Percentiles rank a stretch among this genome's conserved stretches.
Conservation (phyloP, 2,888 invertebrate species). For the Muschampia plurimacula region DNA sequence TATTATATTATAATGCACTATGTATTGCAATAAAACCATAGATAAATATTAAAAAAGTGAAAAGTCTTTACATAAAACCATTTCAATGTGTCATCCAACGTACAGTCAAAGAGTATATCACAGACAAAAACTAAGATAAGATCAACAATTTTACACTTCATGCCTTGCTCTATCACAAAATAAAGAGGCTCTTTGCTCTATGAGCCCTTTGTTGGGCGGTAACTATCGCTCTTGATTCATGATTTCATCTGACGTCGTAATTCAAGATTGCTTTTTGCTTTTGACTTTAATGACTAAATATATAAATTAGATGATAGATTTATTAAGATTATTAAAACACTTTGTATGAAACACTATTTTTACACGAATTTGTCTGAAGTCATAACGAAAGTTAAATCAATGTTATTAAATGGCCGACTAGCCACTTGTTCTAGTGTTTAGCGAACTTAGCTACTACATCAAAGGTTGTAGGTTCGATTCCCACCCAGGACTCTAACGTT, state of each 20-base stretch:
- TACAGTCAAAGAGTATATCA: too few relatives aligned
- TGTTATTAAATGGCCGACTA: too few relatives aligned
- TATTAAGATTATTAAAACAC: background rate
- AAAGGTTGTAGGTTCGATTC: too few relatives aligned
- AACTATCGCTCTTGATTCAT: constrained; percentile 60
- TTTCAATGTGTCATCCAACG: constrained; percentile 50
- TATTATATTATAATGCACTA: too few relatives aligned
- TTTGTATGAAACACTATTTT: background rate
- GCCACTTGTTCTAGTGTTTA: too few relatives aligned
- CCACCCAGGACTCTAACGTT: too few relatives aligned
- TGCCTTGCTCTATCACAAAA: constrained; percentile 20
- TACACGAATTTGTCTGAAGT: too few relatives aligned
- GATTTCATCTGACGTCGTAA: constrained; percentile 62
- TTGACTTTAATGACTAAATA: constrained; percentile 57
- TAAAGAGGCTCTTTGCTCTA: constrained; percentile 17
- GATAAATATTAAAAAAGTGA: background rate
- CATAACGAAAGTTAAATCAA: too few relatives aligned
- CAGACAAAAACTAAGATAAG: constrained; percentile 63
- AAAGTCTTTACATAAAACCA: background rate
- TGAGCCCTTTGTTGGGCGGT: constrained; percentile 65
- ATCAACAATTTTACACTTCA: constrained; percentile 75
- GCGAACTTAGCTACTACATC: too few relatives aligned
- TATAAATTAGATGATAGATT: constrained; percentile 15
- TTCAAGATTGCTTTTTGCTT: constrained; percentile 58
- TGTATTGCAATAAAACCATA: background rate